A percentile compares a stretch with the other conserved stretches of the same genome.
phyloP scores from a whole-genome alignment of 2,888 invertebrate genomes.

The Petrophora chlorosata region DNA sequence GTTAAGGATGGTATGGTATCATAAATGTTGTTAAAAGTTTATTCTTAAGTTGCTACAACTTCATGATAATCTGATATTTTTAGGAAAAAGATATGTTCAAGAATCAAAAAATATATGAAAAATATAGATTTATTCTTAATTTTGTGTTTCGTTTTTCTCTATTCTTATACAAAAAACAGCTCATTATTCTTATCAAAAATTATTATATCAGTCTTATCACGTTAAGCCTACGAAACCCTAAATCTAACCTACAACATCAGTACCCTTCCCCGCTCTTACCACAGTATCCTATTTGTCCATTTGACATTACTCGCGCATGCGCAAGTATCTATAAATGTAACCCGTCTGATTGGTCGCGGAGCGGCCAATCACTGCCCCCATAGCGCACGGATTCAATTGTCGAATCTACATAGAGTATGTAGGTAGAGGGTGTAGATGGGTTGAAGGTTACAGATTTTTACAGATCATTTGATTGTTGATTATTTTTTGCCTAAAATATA shows the following conservation, averaged over 20 bases:
- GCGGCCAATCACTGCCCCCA: slow-evolving; percentile 58
- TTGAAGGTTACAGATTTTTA: background rate
- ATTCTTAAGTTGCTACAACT: no score
- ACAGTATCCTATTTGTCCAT: slow-evolving; percentile 28
- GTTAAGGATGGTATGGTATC: no score
- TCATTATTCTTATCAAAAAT: no score
- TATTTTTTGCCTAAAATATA: no score
- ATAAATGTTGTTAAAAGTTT: no score
- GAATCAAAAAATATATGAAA: no score
- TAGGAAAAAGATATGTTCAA: no score
- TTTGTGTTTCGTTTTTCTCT: no score
- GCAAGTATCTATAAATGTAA: slow-evolving; percentile 48
- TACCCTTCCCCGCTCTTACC: slow-evolving; percentile 24
- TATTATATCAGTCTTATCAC: no score
- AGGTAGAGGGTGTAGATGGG: slow-evolving; percentile 43
- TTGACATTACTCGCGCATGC: slow-evolving; percentile 60
- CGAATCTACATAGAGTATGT: slow-evolving; percentile 32
- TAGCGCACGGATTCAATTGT: slow-evolving; percentile 66
- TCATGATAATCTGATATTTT: no score
- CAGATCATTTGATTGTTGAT: no score
- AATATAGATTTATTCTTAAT: no score
- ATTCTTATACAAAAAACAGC: background rate
- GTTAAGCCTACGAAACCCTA: slow-evolving; percentile 1
- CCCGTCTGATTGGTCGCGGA: slow-evolving; percentile 53
- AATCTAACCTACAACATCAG: slow-evolving; percentile 26